These are phyloP conservation scores for Colistium nudipinnis DNA, from an alignment of 2,113 vertebrate species.

Conservation along the genomic window DNA sequence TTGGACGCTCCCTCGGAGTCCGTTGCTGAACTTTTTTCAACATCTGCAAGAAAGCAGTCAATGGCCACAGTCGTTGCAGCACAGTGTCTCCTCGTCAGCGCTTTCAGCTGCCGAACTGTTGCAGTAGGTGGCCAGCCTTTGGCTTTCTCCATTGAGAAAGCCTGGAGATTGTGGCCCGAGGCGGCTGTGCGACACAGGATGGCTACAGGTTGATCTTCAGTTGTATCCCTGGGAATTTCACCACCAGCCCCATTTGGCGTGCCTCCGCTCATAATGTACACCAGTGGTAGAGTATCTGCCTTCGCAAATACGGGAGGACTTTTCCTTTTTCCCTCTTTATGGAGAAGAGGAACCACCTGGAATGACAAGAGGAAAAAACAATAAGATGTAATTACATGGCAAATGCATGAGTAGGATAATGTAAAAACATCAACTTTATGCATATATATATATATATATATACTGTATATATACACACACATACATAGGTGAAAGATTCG, in stretches of 20 bases:
- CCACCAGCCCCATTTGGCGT: neutral
- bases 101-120: constrained; percentile 12
- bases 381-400: neutral
- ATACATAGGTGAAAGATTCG: no score
- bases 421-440: constrained; percentile 17
- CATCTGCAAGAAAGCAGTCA: neutral
- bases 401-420: neutral
- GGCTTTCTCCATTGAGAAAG: constrained; percentile 19
- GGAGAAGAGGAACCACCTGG: constrained; percentile 33
- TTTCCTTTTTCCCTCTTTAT: constrained; percentile 1
- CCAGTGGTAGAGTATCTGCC: neutral
- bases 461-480: no score
- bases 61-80: neutral
- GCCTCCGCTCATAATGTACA: neutral
- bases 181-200: constrained; percentile 1
- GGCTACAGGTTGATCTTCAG: constrained; percentile 8
- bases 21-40: neutral
- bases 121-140: neutral
- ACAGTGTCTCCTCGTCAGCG: constrained; percentile 18
- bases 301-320: neutral
- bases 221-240: neutral
- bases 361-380: constrained; percentile 6
- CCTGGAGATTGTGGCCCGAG: constrained; percentile 13
- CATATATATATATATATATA: no score
- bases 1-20: neutral